Evolutionary conservation across 2,888 invertebrate species (phyloP).

Genomic region (Cantharis lateralis): DNA sequence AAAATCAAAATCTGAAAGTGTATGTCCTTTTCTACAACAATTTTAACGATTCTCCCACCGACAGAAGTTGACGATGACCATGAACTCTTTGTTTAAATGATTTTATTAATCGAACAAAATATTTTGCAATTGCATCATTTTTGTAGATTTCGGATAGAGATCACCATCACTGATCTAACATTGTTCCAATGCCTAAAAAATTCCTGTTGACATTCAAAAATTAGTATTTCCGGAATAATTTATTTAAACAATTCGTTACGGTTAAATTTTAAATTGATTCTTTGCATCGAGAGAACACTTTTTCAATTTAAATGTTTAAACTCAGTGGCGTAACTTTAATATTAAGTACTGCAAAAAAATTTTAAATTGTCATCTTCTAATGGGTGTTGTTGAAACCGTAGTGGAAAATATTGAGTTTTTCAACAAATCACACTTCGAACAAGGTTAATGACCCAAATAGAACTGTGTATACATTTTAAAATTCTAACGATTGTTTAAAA

Average conservation of each 20-base stretch:
- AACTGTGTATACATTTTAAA: neutral
- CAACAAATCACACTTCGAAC: neutral
- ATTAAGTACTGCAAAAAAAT: neutral
- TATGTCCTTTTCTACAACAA: constrained; percentile 3
- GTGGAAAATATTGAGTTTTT: neutral
- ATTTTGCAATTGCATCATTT: neutral
- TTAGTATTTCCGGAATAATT: neutral
- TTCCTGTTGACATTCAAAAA: neutral
- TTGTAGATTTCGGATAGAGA: neutral
- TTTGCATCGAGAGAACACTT: neutral
- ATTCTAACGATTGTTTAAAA: neutral
- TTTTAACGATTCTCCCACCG: neutral
- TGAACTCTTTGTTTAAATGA: neutral
- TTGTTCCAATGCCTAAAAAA: neutral
- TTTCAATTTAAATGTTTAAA: neutral
- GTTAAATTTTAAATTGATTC: neutral
- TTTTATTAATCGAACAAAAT: neutral
- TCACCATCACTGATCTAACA: neutral
- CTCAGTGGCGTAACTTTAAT: neutral
- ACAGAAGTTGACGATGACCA: neutral
- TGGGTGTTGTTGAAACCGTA: neutral
- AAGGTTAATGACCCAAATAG: neutral
- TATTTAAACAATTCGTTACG: neutral
- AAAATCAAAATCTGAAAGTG: constrained; percentile 14
- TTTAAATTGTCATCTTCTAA: neutral